Base-by-base conservation (phyloP, 2,113 vertebrate species). In the Pyxicephalus adspersus region DNA sequence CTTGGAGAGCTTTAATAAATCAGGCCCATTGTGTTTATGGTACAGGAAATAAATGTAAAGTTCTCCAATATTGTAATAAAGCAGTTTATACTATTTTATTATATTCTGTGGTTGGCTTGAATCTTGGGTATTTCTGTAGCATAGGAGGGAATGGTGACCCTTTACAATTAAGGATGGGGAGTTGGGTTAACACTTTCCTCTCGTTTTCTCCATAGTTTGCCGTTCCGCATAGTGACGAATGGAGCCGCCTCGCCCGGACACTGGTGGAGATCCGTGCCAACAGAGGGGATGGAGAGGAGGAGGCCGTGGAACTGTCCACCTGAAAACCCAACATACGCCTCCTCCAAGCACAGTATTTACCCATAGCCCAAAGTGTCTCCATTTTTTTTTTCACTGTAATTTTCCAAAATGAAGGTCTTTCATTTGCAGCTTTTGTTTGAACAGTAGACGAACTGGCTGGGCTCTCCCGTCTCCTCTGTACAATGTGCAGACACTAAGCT, bases 181-280 rank as follows among this genome's bases (percentile, higher is more conserved):
- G 38, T 8, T 45, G 38, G 38, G 38, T 45, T 45, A 45, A 45
- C 26, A 0, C 20, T 4, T 68, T 77, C 54, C 20, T 9, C 26
- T 55, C 5, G 3, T 1, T 51, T 5, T 86, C 85, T 84, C 85
- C 67, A 51, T 89, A 99, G 96, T 92, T 99, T 78, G 96, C 97
- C 0, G 90, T 95, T 23, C 91, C 95, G 0, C 98, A 98, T 89
- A 94, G 88, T 0, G 98, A 99, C 0, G 97, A 99, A 77, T 99
- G 98, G 98, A 91, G 91, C 0, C 93, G 94, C 58, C 98, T 99
- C 2, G 95, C 95, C 66, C 93, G 95, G 18, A 99, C 98, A 3
- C 88, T 99, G 82, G 92, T 96, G 89, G 98, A 99, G 88, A 97
- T 99, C 57, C 96, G 96, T 0, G 97, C 98, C 20, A 99, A 98